Base-by-base conservation (phyloP, 2,888 invertebrate genomes). In the Unio pictorum region DNA sequence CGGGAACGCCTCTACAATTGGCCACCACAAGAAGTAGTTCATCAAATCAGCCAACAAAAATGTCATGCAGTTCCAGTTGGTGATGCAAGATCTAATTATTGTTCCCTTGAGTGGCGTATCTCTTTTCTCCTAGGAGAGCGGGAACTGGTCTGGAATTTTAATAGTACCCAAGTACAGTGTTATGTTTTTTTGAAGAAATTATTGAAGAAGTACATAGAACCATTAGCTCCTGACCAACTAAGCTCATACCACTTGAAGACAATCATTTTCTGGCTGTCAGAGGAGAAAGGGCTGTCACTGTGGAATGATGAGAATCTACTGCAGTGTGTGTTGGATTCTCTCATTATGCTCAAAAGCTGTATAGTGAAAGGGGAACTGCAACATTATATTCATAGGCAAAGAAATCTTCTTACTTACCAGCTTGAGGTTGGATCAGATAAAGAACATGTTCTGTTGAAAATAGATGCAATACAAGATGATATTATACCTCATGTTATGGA, bases 81-180 rank as follows among this genome's bases (percentile, higher is more conserved):
- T 23, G 64, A 71, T 57, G 26, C 67, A 17, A 61, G 26, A 55
- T 71, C 71, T 28, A 1, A 11, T 45, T 15, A 23, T 15, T 26
- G 1, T 23, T n/a, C 61, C 4, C 59, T 34, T 20, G 71, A 71
- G 55, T 71, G 67, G 71, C 54, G 71, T 28, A 7, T 67, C 54
- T 67, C 71, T 7, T 71, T 61, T 45, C 26, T 71, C 15, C 60
- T 67, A 11, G 61, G 67, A 6, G 71, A 71, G 45, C 60, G 61
- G 57, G 71, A 71, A 61, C 61, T 71, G 28, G 34, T 71, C 5
- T 71, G 71, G 71, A 71, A 56, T 28, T 67, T 71, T 23, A 71
- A 71, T 55, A 67, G 67, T 45, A 61, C 58, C 34, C 71, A 71
- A 30, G 15, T 71, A 17, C 64, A 67, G n/a, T 61, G 61, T n/a